These are phyloP conservation scores for Anguilla obscura DNA, from an alignment of 2,797 vertebrate species.

Conservation along the genomic window DNA sequence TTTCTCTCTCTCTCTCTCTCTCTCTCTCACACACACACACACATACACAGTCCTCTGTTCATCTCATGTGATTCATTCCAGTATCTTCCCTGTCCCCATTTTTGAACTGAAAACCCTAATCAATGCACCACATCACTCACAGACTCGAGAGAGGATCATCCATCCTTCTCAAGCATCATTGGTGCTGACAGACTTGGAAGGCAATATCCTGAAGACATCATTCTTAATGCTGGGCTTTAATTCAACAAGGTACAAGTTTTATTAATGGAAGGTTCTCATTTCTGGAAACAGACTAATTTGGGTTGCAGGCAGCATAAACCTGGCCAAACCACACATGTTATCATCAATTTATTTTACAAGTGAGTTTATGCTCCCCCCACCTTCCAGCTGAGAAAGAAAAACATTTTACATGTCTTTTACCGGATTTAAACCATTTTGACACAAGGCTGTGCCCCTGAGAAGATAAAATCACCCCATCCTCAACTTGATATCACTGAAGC, in stretches of 20 bases:
- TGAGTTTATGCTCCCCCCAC: conserved; percentile 43
- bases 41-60: conserved; percentile 16
- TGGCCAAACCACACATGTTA: conserved; percentile 32
- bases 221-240: neutral
- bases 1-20: neutral
- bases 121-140: neutral
- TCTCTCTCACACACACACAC: conserved; percentile 3
- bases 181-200: neutral
- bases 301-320: conserved; percentile 37
- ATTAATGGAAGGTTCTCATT: conserved; percentile 21
- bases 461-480: conserved; percentile 31
- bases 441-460: conserved; percentile 52
- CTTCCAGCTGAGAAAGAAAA: conserved; percentile 46
- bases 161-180: neutral
- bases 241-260: conserved; percentile 13
- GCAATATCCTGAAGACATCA: conserved; percentile 23
- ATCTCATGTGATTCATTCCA: conserved; percentile 30
- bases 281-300: conserved; percentile 24
- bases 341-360: conserved; percentile 45
- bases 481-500: neutral
- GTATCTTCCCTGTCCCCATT: neutral
- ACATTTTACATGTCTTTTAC: conserved; percentile 40
- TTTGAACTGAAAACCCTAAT: neutral
- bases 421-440: conserved; percentile 36
- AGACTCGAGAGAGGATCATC: neutral